Evolutionary conservation across 2,797 vertebrate genomes (phyloP).

Genomic region (Benthosema pterotum): DNA sequence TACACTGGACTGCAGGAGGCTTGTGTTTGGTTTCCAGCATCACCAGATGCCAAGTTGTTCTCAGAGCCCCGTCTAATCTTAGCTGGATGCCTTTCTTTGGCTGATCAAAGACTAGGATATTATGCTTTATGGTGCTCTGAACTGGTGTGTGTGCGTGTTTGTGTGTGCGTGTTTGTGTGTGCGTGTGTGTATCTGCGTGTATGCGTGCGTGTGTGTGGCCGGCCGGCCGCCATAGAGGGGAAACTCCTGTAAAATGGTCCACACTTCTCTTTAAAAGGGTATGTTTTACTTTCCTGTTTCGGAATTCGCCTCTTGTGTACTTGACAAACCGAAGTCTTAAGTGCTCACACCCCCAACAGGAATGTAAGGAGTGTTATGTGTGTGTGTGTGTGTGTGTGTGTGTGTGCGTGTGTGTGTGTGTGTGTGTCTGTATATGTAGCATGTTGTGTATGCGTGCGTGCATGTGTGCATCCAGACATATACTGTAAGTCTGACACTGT

Average conservation of each 20-base stretch:
- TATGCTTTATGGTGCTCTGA: too few species aligned
- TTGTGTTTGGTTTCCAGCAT: too few species aligned
- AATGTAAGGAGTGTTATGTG: constrained; percentile 40
- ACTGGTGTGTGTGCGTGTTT: background rate
- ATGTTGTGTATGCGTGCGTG: constrained; percentile 14
- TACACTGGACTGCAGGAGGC: too few species aligned
- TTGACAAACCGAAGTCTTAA: constrained; percentile 40
- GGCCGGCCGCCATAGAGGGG: background rate
- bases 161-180: background rate
- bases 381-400: background rate
- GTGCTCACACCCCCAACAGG: constrained; percentile 49
- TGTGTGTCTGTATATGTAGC: background rate
- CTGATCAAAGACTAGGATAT: too few species aligned
- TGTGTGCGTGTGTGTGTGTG: constrained; percentile 11
- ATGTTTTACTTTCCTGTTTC: constrained; percentile 50
- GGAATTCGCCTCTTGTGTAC: constrained; percentile 33
- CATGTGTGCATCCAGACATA: too few species aligned
- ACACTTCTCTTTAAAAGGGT: constrained; percentile 46
- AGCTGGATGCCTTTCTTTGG: too few species aligned
- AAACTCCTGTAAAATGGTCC: constrained; percentile 58
- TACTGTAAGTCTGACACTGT: constrained; percentile 27
- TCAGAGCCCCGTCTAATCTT: too few species aligned
- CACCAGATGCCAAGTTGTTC: too few species aligned
- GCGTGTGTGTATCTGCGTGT: background rate
- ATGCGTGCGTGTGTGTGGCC: background rate